Evolutionary conservation across 1,140 invertebrate species (phyloP).

Genomic region (Myzus persicae): DNA sequence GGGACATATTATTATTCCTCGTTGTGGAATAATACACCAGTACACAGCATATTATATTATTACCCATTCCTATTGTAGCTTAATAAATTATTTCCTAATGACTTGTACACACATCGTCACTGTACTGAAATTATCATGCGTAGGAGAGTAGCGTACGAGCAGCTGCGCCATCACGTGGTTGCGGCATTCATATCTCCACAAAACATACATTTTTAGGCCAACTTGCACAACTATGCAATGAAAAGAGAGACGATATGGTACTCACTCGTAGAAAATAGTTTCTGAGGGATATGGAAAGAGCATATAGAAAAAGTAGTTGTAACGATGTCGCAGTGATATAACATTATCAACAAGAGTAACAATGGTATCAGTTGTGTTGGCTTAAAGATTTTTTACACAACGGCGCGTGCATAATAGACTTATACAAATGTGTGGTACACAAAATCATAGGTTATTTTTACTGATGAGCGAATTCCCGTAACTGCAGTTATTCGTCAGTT

Average conservation of each 20-base stretch:
- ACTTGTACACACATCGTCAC: background rate
- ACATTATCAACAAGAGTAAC: too few species aligned
- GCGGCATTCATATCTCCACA: background rate
- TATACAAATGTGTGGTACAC: background rate
- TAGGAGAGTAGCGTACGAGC: background rate
- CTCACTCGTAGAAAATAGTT: background rate
- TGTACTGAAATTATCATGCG: background rate
- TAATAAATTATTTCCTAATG: background rate
- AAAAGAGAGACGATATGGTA: background rate
- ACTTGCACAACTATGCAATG: background rate
- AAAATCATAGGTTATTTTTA: background rate
- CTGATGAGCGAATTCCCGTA: background rate
- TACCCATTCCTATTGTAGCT: background rate
- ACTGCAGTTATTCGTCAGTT: background rate
- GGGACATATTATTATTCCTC: background rate
- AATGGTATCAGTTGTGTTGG: background rate
- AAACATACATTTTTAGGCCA: background rate
- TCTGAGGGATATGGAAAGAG: background rate
- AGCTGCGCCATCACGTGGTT: too few species aligned
- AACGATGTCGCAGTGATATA: background rate
- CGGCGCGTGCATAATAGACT: background rate
- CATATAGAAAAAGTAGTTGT: background rate
- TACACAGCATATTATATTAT: background rate
- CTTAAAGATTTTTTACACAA: background rate
- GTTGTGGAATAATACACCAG: background rate